phyloP scores from a whole-genome alignment of 2,797 vertebrate species.

The Falco naumanni region DNA sequence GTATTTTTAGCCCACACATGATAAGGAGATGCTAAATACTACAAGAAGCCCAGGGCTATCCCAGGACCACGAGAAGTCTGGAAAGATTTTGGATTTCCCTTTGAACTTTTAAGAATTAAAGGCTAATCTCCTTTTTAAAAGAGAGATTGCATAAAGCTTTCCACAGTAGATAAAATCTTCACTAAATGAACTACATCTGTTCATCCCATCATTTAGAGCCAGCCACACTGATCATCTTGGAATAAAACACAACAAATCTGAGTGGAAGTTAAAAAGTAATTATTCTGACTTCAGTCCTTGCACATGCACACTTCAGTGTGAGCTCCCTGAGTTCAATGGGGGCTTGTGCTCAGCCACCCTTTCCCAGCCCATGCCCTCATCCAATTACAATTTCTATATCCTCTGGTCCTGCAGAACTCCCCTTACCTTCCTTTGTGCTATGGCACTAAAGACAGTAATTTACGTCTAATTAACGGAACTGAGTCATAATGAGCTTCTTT shows the following conservation, averaged over 20 bases:
- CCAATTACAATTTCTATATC: slow-evolving; percentile 77
- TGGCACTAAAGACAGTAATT: slow-evolving; percentile 79
- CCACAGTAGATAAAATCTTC: not conserved
- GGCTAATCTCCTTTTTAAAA: slow-evolving; percentile 27
- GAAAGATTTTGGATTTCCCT: not conserved
- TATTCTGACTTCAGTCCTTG: not conserved
- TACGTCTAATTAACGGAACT: slow-evolving; percentile 84
- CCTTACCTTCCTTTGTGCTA: slow-evolving; percentile 78
- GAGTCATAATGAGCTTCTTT: slow-evolving; percentile 79
- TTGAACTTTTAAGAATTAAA: slow-evolving; percentile 49
- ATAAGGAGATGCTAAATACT: not conserved
- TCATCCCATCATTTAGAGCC: not conserved
- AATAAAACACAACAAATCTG: not conserved
- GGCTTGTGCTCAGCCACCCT: slow-evolving; percentile 63
- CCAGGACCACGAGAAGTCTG: not conserved
- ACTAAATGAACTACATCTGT: slow-evolving; percentile 14
- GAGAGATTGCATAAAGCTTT: slow-evolving; percentile 18
- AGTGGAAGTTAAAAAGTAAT: not conserved
- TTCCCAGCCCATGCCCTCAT: slow-evolving; percentile 70
- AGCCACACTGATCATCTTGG: not conserved
- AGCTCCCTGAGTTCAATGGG: slow-evolving; percentile 22
- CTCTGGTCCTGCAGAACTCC: slow-evolving; percentile 73
- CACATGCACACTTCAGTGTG: not conserved
- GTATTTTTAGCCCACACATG: not conserved
- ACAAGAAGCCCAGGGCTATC: not conserved